phyloP scores from a whole-genome alignment of 1,140 invertebrate genomes.

The Forficula auricularia region DNA sequence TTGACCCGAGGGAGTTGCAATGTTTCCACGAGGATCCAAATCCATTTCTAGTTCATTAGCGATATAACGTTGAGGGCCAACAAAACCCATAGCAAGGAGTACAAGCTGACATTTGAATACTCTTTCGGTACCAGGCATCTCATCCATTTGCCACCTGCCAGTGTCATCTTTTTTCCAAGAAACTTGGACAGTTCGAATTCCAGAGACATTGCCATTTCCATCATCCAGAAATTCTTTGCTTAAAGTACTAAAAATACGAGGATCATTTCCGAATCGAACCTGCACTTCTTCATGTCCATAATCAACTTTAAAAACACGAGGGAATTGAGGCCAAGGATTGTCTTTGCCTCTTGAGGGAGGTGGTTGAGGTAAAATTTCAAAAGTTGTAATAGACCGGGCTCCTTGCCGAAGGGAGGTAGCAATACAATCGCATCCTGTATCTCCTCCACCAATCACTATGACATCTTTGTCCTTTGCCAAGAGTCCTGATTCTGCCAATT shows the following conservation, averaged over 20 bases:
- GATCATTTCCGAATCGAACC: constrained; percentile 81
- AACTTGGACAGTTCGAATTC: constrained; percentile 76
- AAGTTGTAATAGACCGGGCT: constrained; percentile 87
- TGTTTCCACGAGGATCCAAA: constrained; percentile 82
- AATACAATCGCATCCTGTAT: constrained; percentile 99
- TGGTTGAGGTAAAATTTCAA: constrained; percentile 93
- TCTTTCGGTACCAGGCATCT: constrained; percentile 65
- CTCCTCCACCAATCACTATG: constrained; percentile 92
- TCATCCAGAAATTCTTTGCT: constrained; percentile 90
- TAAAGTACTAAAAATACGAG: constrained; percentile 78
- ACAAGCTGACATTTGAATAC: constrained; percentile 71
- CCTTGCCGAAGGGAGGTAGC: constrained; percentile 92
- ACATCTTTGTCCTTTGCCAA: constrained; percentile 88
- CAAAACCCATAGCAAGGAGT: constrained; percentile 94
- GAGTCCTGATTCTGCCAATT: constrained; percentile 35
- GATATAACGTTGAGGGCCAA: constrained; percentile 86
- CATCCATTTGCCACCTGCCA: constrained; percentile 87
- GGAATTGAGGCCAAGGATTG: constrained; percentile 98
- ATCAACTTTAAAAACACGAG: constrained; percentile 88
- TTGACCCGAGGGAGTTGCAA: constrained; percentile 59
- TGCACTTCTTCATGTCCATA: constrained; percentile 97
- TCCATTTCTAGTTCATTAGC: constrained; percentile 66
- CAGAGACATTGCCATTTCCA: constrained; percentile 72
- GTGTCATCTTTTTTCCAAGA: constrained; percentile 85
- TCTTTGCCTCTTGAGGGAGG: constrained; percentile 55